These are phyloP conservation scores for Turdus rufiventris DNA, from an alignment of 2,113 vertebrate genomes.

Conservation along the genomic window DNA sequence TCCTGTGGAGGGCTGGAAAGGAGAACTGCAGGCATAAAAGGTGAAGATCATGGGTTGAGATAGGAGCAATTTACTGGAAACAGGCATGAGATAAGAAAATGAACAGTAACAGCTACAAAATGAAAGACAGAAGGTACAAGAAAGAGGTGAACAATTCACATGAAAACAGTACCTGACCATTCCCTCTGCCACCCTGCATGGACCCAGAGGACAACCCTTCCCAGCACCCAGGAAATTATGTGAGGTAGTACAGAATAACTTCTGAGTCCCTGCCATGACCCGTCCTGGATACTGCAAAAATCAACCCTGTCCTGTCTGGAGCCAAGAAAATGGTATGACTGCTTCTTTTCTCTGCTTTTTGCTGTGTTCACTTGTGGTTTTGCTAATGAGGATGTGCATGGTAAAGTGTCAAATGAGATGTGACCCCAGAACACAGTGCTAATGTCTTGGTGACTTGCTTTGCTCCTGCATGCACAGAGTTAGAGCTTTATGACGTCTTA, in stretches of 20 bases:
- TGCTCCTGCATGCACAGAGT: background rate
- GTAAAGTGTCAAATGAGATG: background rate
- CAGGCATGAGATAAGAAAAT: background rate
- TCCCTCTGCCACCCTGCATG: background rate
- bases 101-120: background rate
- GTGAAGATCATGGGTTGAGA: background rate
- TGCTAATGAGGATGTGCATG: background rate
- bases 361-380: background rate
- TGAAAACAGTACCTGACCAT: background rate
- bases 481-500: background rate
- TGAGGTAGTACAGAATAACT: background rate
- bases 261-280: background rate
- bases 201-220: background rate
- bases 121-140: background rate
- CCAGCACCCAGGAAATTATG: background rate
- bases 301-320: background rate
- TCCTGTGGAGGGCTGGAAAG: background rate
- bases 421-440: background rate
- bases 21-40: background rate
- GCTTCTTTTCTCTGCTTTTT: background rate
- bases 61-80: background rate
- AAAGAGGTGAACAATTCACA: background rate
- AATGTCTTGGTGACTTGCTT: background rate
- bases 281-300: background rate
- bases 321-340: background rate